Percentiles rank a stretch among this genome's conserved stretches.
Conservation (phyloP, 2,888 invertebrate genomes). For the Protodeltote pygarga region DNA sequence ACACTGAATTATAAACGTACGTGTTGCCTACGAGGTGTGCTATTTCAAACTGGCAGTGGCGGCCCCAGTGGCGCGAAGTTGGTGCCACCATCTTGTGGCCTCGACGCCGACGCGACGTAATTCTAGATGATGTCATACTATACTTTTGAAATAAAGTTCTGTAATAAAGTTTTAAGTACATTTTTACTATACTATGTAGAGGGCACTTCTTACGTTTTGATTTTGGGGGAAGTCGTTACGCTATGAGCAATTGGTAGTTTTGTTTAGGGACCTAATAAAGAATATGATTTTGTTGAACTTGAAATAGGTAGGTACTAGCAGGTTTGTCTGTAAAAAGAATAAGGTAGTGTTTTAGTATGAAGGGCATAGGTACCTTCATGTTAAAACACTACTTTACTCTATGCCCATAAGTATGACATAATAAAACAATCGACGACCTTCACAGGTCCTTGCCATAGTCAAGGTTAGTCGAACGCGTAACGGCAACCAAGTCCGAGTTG, state of each 20-base stretch:
- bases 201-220: conserved; percentile 25
- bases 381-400: too few species aligned
- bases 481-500: not conserved
- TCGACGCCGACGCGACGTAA: conserved; percentile 53
- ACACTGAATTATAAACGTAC: conserved; percentile 57
- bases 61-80: conserved; percentile 21
- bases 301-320: not conserved
- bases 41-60: conserved; percentile 56
- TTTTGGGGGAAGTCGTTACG: not conserved
- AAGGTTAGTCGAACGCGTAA: conserved; percentile 22
- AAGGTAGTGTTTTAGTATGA: conserved; percentile 1
- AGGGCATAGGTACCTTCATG: too few species aligned
- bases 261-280: not conserved
- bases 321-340: conserved; percentile 4
- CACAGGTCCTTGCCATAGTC: conserved; percentile 26
- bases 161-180: conserved; percentile 30
- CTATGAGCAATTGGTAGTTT: not conserved
- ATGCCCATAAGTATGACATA: conserved; percentile 10
- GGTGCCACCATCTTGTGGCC: conserved; percentile 50
- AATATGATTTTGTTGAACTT: conserved; percentile 3
- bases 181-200: conserved; percentile 12
- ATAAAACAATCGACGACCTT: conserved; percentile 42
- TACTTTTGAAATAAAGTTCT: conserved; percentile 52
- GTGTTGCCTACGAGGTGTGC: conserved; percentile 56
- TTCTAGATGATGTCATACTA: conserved; percentile 64